These are phyloP conservation scores for Streptopelia turtur DNA, from an alignment of 2,797 vertebrate species.

Conservation along the genomic window DNA sequence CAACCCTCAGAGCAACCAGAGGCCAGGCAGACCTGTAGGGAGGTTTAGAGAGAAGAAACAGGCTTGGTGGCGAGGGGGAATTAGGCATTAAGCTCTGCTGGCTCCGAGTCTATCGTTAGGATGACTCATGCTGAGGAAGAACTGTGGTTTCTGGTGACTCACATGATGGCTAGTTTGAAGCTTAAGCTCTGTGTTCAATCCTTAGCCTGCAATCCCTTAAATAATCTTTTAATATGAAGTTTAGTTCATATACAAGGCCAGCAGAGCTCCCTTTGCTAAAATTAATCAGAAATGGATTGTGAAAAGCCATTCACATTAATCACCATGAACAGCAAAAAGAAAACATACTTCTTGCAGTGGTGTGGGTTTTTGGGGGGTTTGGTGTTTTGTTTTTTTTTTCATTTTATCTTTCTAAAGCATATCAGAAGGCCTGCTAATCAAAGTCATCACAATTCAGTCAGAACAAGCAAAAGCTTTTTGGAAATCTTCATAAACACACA, in stretches of 20 bases:
- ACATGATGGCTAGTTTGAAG: constrained; percentile 43
- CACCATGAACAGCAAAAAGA: not conserved
- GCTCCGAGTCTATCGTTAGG: not conserved
- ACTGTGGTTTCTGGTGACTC: constrained; percentile 37
- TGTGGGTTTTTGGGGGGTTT: no score
- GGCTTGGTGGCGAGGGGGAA: not conserved
- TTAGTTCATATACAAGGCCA: constrained; percentile 35
- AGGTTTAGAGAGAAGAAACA: not conserved
- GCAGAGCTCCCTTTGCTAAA: constrained; percentile 17
- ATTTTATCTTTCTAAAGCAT: constrained; percentile 27
- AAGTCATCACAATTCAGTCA: not conserved
- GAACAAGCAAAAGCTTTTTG: not conserved
- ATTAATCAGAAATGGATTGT: constrained; percentile 57
- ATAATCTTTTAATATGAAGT: constrained; percentile 55
- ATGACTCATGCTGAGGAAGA: constrained; percentile 48
- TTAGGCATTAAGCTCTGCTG: not conserved
- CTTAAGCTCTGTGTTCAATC: constrained; percentile 28
- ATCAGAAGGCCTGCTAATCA: not conserved
- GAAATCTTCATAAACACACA: not conserved
- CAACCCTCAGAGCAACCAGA: not conserved
- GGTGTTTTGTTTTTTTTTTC: not conserved
- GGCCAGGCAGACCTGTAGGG: not conserved
- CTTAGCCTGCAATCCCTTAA: constrained; percentile 39
- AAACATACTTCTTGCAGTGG: not conserved
- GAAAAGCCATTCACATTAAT: constrained; percentile 50